Evolutionary conservation across 2,797 vertebrate genomes (phyloP), one percentile per base, ranked within the genome.

Genomic region (Alauda arvensis): DNA sequence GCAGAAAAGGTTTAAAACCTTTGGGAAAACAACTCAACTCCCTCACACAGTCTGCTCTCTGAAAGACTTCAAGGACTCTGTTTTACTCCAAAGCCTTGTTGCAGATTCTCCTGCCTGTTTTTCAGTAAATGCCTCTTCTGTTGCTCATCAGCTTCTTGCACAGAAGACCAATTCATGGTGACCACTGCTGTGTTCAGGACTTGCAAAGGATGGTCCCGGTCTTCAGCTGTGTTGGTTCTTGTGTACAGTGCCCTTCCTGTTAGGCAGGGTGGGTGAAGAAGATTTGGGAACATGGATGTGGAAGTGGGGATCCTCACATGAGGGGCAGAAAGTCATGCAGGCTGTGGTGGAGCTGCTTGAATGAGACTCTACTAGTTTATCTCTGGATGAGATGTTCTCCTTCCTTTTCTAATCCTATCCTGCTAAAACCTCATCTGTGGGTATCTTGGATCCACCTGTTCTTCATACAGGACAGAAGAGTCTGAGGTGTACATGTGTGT

Each of bases 191-290:
- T 12, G 12, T 12, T 60, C 29, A 60, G 34, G 48, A 65, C 28
- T 46, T 69, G 25, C 26, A 63, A 3, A 33, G n/a, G n/a, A 60
- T 0, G 0, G 12, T 43, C 26, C 45, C 29, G 45, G 45, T 9
- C 61, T 63, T 67, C 49, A 60, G 5, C 11, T 57, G 17, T 57
- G 20, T 7, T 57, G 37, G 16, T 65, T 48, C 79, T 60, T 5
- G 18, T 37, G 19, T 4, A 49, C 12, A 26, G 28, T 34, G 10
- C 9, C 16, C 34, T 63, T 79, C 43, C 48, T 62, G 8, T 39
- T 46, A 55, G 43, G 28, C 8, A 42, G 17, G 11, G 3, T 63
- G 11, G 5, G 6, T 77, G 56, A 83, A 51, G 55, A 77, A 49
- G 20, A 2, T 57, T 45, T 0, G 4, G 57, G 12, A 84, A 57